Conservation (phyloP, 2,113 vertebrate genomes). For the Oncorhynchus nerka region DNA sequence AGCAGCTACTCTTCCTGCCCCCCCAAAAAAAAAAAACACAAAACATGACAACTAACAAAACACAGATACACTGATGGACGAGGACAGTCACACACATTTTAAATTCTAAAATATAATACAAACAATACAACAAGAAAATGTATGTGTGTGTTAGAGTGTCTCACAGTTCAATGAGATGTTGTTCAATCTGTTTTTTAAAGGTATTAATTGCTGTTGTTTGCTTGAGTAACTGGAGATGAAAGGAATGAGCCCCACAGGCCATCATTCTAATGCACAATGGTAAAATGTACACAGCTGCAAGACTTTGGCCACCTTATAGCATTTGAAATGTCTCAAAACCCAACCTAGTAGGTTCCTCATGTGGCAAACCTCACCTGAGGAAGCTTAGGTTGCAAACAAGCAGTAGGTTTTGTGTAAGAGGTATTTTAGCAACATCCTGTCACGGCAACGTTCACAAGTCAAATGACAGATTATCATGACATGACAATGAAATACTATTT, state of each 20-base stretch:
- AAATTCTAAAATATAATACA: no score
- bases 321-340: slow-evolving; percentile 5
- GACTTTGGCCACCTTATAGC: slow-evolving; percentile 1
- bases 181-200: background rate
- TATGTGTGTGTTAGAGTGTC: no score
- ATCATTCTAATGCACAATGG: no score
- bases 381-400: slow-evolving; percentile 35
- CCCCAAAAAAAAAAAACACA: no score
- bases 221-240: no score
- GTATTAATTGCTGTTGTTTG: no score
- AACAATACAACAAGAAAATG: no score
- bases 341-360: slow-evolving; percentile 29
- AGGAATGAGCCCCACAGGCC: background rate
- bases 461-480: background rate
- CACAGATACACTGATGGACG: no score
- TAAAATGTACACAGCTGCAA: background rate
- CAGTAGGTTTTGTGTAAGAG: slow-evolving; percentile 23
- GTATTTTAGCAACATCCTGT: slow-evolving; percentile 26
- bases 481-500: background rate
- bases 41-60: no score
- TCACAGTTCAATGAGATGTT: no score
- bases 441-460: background rate
- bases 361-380: slow-evolving; percentile 47
- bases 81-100: no score
- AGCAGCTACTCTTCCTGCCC: no score